Evolutionary conservation across 2,113 vertebrate species (phyloP).

Genomic region (Anguilla japonica): DNA sequence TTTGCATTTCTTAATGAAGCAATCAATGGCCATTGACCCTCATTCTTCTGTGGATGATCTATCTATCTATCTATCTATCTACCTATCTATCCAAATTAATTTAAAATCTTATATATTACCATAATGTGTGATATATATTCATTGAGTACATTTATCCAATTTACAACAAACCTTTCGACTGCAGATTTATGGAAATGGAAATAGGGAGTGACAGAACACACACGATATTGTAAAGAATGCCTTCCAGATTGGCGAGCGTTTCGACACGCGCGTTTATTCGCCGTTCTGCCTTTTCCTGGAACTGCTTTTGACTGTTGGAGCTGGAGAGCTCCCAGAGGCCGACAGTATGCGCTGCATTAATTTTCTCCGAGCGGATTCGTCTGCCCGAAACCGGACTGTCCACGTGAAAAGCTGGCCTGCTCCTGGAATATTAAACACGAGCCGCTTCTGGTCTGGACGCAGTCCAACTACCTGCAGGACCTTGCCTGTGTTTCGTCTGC

Average conservation of each 20-base stretch:
- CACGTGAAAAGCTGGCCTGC: constrained; percentile 29
- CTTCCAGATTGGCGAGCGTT: constrained; percentile 33
- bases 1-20: background rate
- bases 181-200: background rate
- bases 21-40: background rate
- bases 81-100: no score
- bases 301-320: constrained; percentile 18
- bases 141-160: background rate
- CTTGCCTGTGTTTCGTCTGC: constrained; percentile 23
- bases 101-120: background rate
- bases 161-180: background rate
- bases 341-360: constrained; percentile 28
- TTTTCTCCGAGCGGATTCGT: constrained; percentile 26
- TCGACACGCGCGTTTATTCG: constrained; percentile 37
- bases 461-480: constrained; percentile 35
- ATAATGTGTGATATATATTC: background rate
- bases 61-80: no score
- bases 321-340: constrained; percentile 31
- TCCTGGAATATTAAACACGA: constrained; percentile 44
- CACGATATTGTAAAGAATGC: constrained; percentile 22
- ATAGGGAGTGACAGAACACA: constrained; percentile 21
- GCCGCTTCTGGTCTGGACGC: constrained; percentile 27
- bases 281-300: constrained; percentile 33
- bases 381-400: constrained; percentile 29
- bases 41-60: background rate